Evolutionary conservation across 2,113 vertebrate species (phyloP).

Genomic region (Vireo altiloquus): DNA sequence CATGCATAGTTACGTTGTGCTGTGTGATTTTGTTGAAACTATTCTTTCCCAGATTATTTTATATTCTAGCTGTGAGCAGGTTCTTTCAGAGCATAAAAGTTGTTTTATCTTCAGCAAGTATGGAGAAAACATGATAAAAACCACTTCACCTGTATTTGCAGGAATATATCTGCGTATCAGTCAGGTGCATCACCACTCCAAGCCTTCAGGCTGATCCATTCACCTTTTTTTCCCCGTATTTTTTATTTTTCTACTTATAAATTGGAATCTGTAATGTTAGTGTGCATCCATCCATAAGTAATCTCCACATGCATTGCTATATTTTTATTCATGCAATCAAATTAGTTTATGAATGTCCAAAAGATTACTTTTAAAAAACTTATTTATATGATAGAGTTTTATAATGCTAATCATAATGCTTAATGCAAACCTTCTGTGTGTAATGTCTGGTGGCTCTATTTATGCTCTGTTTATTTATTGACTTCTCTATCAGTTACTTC

Average conservation of each 20-base stretch:
- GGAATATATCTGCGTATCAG: not conserved
- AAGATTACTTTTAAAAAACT: not conserved
- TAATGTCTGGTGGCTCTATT: not conserved
- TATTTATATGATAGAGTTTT: not conserved
- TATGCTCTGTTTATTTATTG: not conserved
- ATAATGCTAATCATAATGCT: not conserved
- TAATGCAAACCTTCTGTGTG: not conserved
- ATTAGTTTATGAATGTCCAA: not conserved
- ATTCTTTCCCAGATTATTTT: not conserved
- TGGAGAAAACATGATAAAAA: not conserved
- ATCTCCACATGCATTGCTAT: not conserved
- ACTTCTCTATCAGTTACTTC: not conserved
- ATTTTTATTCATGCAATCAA: not conserved
- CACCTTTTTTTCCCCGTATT: not conserved
- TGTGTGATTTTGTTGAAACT: not conserved
- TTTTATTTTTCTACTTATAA: not conserved
- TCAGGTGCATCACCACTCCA: not conserved
- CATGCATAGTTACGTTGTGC: not conserved
- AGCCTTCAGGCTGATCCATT: not conserved
- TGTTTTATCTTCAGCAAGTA: not conserved
- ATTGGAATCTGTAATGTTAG: not conserved
- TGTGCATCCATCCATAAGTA: not conserved
- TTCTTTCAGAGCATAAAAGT: not conserved
- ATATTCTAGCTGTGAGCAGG: not conserved
- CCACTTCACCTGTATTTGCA: not conserved